These are phyloP conservation scores for Vannuccia rotundouncinata DNA, from an alignment of 2,888 invertebrate species.

Conservation along the genomic window DNA sequence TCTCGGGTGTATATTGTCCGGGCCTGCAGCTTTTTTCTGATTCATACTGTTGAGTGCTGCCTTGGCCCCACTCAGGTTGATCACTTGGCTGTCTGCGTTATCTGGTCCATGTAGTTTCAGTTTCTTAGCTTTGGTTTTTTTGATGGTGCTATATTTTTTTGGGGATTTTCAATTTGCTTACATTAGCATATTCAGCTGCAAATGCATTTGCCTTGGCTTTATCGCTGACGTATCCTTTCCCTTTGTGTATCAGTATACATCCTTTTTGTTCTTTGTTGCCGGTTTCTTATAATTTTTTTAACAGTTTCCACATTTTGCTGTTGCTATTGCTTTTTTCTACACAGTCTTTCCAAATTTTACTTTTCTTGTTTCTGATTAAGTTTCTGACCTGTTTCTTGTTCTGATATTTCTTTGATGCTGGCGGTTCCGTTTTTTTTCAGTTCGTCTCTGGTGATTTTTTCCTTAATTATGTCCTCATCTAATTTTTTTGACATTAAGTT, in stretches of 20 bases:
- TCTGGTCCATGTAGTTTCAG: neutral
- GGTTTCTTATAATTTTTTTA: neutral
- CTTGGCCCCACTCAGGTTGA: neutral
- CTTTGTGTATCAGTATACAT: neutral
- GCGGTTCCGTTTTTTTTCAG: neutral
- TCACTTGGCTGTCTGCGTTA: neutral
- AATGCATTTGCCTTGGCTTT: constrained; percentile 5
- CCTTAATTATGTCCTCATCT: neutral
- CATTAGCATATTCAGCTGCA: neutral
- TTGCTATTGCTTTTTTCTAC: neutral
- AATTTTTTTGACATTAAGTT: neutral
- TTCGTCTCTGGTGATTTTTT: neutral
- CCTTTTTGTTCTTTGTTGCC: constrained; percentile 1
- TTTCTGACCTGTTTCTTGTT: neutral
- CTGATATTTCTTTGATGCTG: neutral
- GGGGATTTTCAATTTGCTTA: neutral
- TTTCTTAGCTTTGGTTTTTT: neutral
- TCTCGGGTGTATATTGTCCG: constrained; percentile 4
- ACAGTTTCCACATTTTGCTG: constrained; percentile 11
- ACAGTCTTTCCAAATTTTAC: neutral
- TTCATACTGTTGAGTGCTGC: neutral
- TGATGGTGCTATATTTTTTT: neutral
- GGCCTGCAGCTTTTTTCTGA: neutral
- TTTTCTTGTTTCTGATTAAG: neutral
- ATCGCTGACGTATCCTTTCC: neutral